phyloP scores from a whole-genome alignment of 2,888 invertebrate genomes.

The Unio delphinus region DNA sequence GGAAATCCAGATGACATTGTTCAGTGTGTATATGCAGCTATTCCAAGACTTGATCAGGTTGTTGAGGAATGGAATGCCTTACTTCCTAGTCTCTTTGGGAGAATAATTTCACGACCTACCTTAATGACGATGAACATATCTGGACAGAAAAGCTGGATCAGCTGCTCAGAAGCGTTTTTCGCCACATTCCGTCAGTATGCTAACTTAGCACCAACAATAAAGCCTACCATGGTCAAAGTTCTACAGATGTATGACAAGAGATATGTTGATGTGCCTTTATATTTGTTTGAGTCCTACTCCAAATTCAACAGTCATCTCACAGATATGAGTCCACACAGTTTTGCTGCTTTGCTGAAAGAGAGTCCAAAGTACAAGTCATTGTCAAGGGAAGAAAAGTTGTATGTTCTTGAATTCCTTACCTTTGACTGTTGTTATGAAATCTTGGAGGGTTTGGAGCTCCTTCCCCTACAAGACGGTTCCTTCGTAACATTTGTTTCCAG shows the following conservation, averaged over 20 bases:
- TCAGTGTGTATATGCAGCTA: constrained; percentile 11
- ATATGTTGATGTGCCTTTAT: background rate
- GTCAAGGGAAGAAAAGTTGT: background rate
- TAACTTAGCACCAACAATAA: too few species aligned
- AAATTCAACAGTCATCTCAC: background rate
- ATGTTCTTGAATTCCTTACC: constrained; percentile 11
- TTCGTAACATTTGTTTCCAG: constrained; percentile 11
- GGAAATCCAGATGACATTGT: constrained; percentile 14
- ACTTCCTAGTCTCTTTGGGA: background rate
- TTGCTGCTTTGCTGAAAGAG: background rate
- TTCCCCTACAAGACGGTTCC: constrained; percentile 18
- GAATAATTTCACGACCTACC: background rate
- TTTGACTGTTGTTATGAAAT: background rate
- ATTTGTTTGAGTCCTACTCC: background rate
- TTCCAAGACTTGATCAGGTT: constrained; percentile 21
- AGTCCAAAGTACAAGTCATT: background rate
- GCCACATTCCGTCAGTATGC: too few species aligned
- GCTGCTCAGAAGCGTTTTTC: too few species aligned
- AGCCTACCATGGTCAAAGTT: background rate
- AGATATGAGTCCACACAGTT: background rate
- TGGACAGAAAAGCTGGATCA: too few species aligned
- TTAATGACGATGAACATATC: background rate
- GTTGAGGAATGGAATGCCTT: constrained; percentile 20
- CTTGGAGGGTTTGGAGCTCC: constrained; percentile 15
- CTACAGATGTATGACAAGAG: background rate